A percentile compares a stretch with the other conserved stretches of the same genome.
Evolutionary conservation across 2,888 invertebrate genomes (phyloP).

Genomic region (Sicus ferrugineus): DNA sequence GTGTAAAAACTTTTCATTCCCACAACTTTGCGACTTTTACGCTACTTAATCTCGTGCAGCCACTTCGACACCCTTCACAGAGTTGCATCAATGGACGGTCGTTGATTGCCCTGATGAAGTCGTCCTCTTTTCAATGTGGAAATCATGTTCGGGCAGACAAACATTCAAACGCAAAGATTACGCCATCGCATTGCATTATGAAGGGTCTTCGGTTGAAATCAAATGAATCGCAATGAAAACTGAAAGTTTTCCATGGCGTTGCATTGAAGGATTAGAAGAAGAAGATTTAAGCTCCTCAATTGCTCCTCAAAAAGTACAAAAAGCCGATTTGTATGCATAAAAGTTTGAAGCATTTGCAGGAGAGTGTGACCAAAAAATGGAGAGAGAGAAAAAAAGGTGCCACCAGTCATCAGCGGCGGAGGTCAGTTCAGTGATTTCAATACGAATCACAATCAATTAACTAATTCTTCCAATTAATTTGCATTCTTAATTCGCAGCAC

Average conservation of each 20-base stretch:
- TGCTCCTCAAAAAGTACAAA: conserved; percentile 3
- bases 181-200: background rate
- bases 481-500: conserved; percentile 9
- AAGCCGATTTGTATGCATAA: conserved; percentile 4
- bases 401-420: no score
- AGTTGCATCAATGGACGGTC: conserved; percentile 3
- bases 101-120: conserved; percentile 12
- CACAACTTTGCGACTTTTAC: background rate
- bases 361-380: no score
- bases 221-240: conserved; percentile 22
- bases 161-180: no score
- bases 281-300: background rate
- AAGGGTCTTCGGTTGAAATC: conserved; percentile 12
- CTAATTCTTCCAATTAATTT: conserved; percentile 29
- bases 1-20: no score
- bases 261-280: background rate
- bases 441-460: conserved; percentile 27
- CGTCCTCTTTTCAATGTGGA: background rate
- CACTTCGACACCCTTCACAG: conserved; percentile 13
- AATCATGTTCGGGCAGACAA: background rate
- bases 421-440: background rate
- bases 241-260: conserved; percentile 5
- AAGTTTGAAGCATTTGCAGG: no score
- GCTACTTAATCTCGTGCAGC: conserved; percentile 16
- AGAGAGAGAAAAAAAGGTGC: no score